A percentile compares a stretch with the other conserved stretches of the same genome.
phyloP scores from a whole-genome alignment of 1,140 invertebrate genomes.

The Drosophila equinoxialis region DNA sequence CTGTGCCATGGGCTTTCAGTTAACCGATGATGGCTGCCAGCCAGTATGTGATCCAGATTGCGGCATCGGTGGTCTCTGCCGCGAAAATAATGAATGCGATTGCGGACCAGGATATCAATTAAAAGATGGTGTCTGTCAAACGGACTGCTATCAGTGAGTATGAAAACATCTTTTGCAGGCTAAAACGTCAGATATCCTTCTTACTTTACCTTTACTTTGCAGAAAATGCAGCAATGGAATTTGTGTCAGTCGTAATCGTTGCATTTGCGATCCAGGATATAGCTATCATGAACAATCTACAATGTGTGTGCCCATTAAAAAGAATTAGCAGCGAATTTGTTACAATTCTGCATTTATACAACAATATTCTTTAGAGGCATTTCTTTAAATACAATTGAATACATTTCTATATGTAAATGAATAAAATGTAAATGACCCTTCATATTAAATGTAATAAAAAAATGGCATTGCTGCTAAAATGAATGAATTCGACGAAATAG shows the following conservation, averaged over 20 bases:
- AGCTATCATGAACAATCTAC: conserved; percentile 73
- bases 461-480: no score
- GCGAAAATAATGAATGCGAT: conserved; percentile 63
- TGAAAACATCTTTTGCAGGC: neutral
- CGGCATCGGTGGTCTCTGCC: conserved; percentile 68
- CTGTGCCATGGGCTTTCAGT: conserved; percentile 71
- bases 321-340: neutral
- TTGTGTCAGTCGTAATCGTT: conserved; percentile 71
- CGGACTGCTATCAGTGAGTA: conserved; percentile 78
- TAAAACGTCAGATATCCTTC: neutral
- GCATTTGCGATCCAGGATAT: conserved; percentile 75
- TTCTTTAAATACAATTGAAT: no score
- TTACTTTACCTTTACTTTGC: neutral
- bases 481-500: no score
- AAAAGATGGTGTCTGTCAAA: conserved; percentile 71
- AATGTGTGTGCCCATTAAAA: conserved; percentile 75
- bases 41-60: conserved; percentile 77
- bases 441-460: neutral
- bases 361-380: no score
- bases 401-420: no score
- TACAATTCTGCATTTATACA: neutral
- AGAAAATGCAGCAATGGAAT: conserved; percentile 77
- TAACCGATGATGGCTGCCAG: conserved; percentile 67
- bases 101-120: conserved; percentile 62
- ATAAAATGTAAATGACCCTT: neutral